A percentile compares a stretch with the other conserved stretches of the same genome.
phyloP scores from a whole-genome alignment of 1,140 invertebrate species.

The Drosophila setifemur region DNA sequence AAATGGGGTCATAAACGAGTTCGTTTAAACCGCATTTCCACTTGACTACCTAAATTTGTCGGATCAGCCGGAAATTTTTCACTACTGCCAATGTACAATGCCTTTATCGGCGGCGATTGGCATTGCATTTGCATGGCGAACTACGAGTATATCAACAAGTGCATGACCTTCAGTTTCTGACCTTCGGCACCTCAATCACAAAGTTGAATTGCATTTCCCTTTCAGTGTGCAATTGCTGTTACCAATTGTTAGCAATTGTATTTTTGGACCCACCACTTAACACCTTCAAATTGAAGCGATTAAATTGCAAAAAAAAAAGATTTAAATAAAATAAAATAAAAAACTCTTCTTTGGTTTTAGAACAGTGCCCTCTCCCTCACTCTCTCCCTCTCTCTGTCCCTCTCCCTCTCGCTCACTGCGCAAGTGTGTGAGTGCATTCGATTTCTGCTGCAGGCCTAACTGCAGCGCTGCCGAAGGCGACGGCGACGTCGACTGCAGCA shows the following conservation, averaged over 20 bases:
- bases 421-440: conserved; percentile 4
- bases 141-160: conserved; percentile 30
- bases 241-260: background rate
- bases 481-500: conserved; percentile 2
- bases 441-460: conserved; percentile 22
- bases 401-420: background rate
- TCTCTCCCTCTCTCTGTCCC: background rate
- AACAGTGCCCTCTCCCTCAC: conserved; percentile 8
- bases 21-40: background rate
- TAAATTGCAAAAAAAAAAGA: background rate
- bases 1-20: background rate
- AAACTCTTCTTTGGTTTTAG: conserved; percentile 14
- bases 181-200: conserved; percentile 14
- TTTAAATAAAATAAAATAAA: background rate
- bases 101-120: conserved; percentile 12
- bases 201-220: conserved; percentile 22
- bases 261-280: no score
- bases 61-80: background rate
- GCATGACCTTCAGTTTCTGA: conserved; percentile 10
- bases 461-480: background rate
- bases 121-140: background rate
- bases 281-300: background rate
- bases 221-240: conserved; percentile 2
- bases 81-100: background rate
- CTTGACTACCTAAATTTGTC: background rate